Conservation (phyloP, 2,113 vertebrate species). For the Ariopsis seemanni region DNA sequence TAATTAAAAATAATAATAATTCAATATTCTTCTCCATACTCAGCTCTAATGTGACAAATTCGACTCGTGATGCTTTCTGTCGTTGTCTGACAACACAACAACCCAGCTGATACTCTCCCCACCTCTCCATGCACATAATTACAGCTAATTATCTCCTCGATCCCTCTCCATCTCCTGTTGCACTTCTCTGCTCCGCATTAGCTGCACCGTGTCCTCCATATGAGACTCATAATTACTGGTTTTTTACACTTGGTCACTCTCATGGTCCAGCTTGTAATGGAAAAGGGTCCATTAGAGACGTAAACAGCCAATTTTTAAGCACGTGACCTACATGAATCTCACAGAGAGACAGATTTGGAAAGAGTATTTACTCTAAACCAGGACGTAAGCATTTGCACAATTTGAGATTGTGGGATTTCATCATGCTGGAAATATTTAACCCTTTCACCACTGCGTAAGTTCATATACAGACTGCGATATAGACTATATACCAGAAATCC, state of each 20-base stretch:
- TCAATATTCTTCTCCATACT: not conserved
- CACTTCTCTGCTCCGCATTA: not conserved
- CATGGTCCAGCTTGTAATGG: conserved; percentile 45
- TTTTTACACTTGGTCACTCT: conserved; percentile 11
- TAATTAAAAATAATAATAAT: not conserved
- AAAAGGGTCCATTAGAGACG: conserved; percentile 56
- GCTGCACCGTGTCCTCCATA: conserved; percentile 16
- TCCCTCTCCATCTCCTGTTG: not conserved
- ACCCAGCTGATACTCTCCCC: not conserved
- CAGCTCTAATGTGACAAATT: not conserved
- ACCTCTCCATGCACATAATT: conserved; percentile 15
- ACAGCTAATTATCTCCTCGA: conserved; percentile 26
- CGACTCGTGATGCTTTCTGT: not conserved
- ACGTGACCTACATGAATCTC: conserved; percentile 55
- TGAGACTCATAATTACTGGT: conserved; percentile 27
- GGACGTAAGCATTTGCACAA: not conserved
- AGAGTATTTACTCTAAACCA: not conserved
- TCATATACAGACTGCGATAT: too few relatives aligned
- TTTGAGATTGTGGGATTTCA: not conserved
- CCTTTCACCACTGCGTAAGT: too few relatives aligned
- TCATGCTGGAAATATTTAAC: not conserved
- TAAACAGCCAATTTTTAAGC: conserved; percentile 55
- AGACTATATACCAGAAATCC: too few relatives aligned
- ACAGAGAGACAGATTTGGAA: conserved; percentile 44
- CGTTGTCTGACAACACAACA: not conserved